Percentiles rank a stretch among this genome's conserved stretches.
Evolutionary conservation across 2,113 vertebrate species (phyloP).

Genomic region (Pseudolaguvia tuberculata): DNA sequence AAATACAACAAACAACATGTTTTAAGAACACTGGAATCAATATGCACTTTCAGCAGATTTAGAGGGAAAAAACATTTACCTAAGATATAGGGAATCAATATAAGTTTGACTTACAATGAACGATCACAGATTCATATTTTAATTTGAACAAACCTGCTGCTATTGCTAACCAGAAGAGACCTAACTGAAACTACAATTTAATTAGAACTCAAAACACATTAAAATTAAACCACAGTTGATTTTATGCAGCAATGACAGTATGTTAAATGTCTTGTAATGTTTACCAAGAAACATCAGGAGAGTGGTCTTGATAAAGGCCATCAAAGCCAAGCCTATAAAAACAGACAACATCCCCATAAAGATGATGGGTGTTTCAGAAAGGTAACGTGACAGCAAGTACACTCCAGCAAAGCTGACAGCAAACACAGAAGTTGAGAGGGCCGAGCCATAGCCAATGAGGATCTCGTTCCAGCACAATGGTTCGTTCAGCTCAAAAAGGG

Average conservation of each 20-base stretch:
- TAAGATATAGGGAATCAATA: neutral
- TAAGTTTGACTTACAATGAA: neutral
- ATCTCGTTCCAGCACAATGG: constrained; percentile 93
- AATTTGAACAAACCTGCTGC: neutral
- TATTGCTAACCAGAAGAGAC: neutral
- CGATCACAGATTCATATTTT: neutral
- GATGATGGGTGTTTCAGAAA: constrained; percentile 75
- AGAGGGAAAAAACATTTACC: neutral
- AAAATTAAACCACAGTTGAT: too few species aligned
- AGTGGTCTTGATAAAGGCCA: constrained; percentile 83
- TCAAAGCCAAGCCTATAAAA: constrained; percentile 67
- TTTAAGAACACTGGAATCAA: neutral
- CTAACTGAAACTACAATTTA: too few species aligned
- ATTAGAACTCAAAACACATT: too few species aligned
- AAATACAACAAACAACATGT: neutral
- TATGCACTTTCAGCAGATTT: neutral
- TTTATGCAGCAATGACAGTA: too few species aligned
- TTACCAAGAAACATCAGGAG: constrained; percentile 87
- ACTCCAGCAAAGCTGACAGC: constrained; percentile 83
- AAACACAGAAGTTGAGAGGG: constrained; percentile 73
- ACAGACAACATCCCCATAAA: constrained; percentile 81
- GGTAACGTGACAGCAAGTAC: constrained; percentile 72
- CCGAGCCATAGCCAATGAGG: constrained; percentile 86
- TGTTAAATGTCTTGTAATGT: neutral
- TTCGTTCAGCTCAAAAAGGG: constrained; percentile 82